Evolutionary conservation across 2,888 invertebrate species (phyloP), one percentile per base, ranked within the genome.

Genomic region (Microchrysa polita): DNA sequence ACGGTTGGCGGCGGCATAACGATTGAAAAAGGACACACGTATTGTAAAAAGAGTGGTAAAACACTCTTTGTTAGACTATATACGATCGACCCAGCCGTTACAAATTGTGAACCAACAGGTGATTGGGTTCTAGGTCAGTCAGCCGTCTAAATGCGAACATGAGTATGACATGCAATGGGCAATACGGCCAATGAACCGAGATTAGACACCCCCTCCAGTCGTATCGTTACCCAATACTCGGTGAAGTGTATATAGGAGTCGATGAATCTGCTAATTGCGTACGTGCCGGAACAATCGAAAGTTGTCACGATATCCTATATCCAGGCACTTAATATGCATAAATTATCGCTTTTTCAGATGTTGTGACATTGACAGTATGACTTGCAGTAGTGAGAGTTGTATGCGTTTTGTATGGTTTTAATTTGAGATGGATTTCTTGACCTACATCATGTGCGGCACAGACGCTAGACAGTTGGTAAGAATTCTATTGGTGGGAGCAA

Each of bases 91-190:
- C n/a, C 57, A 18, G 69, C 69, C 55, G 16, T n/a, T 18, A 18
- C n/a, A 18, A 18, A 20, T 14, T 40, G n/a, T 22, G 48, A 23
- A 16, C 65, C 40, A 69, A 65, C 67, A 69, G 61, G 57, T 73
- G 71, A 75, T 63, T 73, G 73, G 53, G 67, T 75, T 75, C 73
- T 34, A 71, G 75, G 69, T 65, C 69, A 65, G 57, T 59, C 69
- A 65, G 57, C 59, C 69, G 69, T 74, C 59, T 63, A 73, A 67
- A 27, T 42, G 53, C 10, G 53, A 57, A 69, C 55, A 42, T 20
- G 69, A 69, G 42, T 67, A 75, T 75, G 75, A 75, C 75, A 75
- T 73, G 75, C 75, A 63, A 74, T 74, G 67, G 72, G 59, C 72
- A 72, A 69, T 20, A 18, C 57, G 69, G 69, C 18, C 69, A 69